These are phyloP conservation scores for Lates japonicus DNA, from an alignment of 2,797 vertebrate species.

Conservation along the genomic window DNA sequence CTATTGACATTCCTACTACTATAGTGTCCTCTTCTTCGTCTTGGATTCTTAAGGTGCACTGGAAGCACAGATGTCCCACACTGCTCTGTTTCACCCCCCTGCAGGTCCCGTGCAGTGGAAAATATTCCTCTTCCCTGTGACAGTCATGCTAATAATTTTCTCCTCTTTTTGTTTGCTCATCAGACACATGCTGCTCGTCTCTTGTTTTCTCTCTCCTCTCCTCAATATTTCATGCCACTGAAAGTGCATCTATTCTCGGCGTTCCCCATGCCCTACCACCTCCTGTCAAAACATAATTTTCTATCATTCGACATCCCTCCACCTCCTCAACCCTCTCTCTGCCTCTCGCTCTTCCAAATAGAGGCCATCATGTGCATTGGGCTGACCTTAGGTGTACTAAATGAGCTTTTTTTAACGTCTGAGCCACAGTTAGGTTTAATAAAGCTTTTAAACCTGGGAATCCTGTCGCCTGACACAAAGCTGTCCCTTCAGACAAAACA, in stretches of 20 bases:
- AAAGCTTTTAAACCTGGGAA: not conserved
- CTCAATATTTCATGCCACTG: slow-evolving; percentile 83
- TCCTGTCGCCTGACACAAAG: not conserved
- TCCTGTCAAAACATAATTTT: slow-evolving; percentile 80
- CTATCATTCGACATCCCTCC: slow-evolving; percentile 67
- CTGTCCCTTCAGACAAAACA: not conserved
- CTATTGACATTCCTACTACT: not conserved
- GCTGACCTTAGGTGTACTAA: slow-evolving; percentile 30
- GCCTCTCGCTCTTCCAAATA: slow-evolving; percentile 29
- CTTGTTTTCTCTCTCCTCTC: slow-evolving; percentile 71
- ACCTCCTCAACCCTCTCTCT: slow-evolving; percentile 45
- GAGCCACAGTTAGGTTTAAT: not conserved
- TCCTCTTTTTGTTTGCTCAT: slow-evolving; percentile 74
- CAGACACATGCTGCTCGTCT: slow-evolving; percentile 75
- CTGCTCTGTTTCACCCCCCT: slow-evolving; percentile 30
- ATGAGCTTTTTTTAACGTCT: slow-evolving; percentile 13
- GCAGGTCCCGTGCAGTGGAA: slow-evolving; percentile 28
- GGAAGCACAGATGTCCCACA: slow-evolving; percentile 11
- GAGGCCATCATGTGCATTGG: slow-evolving; percentile 30
- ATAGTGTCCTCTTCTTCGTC: not conserved
- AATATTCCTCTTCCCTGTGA: slow-evolving; percentile 36
- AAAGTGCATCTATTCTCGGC: slow-evolving; percentile 81
- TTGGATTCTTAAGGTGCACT: not conserved
- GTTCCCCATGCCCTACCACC: slow-evolving; percentile 67
- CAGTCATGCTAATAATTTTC: slow-evolving; percentile 67